These are phyloP conservation scores for Onychomys leucogaster DNA, from an alignment of 2,797 vertebrate genomes.

Conservation along the genomic window DNA sequence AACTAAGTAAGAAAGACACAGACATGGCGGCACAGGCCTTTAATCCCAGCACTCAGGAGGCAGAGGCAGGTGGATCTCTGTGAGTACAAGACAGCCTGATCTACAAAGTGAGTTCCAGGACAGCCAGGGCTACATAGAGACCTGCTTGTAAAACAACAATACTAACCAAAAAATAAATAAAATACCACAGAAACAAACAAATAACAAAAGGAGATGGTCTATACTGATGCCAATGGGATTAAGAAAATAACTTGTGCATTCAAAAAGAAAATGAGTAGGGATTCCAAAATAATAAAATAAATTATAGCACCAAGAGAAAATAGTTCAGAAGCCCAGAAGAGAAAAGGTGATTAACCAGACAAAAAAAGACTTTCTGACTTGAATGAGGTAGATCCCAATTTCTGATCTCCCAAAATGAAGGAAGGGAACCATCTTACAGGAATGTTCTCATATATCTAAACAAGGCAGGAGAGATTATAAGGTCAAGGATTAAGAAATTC, in stretches of 20 bases:
- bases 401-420: slow-evolving; percentile 14
- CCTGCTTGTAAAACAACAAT: background rate
- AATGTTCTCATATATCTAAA: background rate
- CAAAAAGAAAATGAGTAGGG: background rate
- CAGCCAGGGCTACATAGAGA: background rate
- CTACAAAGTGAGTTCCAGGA: background rate
- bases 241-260: background rate
- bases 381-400: background rate
- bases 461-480: background rate
- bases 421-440: background rate
- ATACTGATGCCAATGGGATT: background rate
- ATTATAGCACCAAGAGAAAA: background rate
- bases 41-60: background rate
- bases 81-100: background rate
- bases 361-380: slow-evolving; percentile 12
- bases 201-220: background rate
- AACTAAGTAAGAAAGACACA: background rate
- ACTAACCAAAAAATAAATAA: background rate
- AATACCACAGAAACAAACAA: background rate
- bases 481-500: background rate
- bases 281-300: slow-evolving; percentile 1
- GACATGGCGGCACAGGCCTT: background rate
- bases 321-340: background rate
- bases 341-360: background rate
- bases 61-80: background rate